Percentiles rank a stretch among this genome's conserved stretches.
These are phyloP conservation scores for Galeruca laticollis DNA, from an alignment of 2,888 invertebrate species.

Conservation along the genomic window DNA sequence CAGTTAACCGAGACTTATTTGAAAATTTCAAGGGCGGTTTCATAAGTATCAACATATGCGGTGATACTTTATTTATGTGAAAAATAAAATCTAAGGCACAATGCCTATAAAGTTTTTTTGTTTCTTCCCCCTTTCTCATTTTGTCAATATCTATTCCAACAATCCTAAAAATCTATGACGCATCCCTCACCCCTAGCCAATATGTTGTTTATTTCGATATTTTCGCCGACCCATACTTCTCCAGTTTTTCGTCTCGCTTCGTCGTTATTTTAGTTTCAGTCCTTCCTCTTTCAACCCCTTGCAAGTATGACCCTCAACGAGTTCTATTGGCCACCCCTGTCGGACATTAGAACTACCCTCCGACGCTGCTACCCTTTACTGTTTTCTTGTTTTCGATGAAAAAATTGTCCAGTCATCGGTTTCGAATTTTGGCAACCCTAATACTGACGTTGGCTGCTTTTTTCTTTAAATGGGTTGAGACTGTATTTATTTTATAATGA, in stretches of 20 bases:
- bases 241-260: slow-evolving; percentile 42
- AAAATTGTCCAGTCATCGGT: slow-evolving; percentile 53
- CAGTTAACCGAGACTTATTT: too few species aligned
- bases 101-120: neutral
- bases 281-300: slow-evolving; percentile 54
- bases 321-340: slow-evolving; percentile 58
- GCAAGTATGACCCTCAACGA: slow-evolving; percentile 57
- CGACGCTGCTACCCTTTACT: slow-evolving; percentile 58
- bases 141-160: slow-evolving; percentile 24
- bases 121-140: slow-evolving; percentile 4
- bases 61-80: neutral
- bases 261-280: slow-evolving; percentile 45
- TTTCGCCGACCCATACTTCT: slow-evolving; percentile 51
- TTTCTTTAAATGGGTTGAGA: slow-evolving; percentile 14
- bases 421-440: slow-evolving; percentile 35
- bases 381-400: slow-evolving; percentile 52
- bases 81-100: neutral
- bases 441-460: slow-evolving; percentile 24
- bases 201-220: slow-evolving; percentile 51
- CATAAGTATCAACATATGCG: too few species aligned
- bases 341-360: slow-evolving; percentile 61
- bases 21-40: too few species aligned
- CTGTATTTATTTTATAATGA: neutral
- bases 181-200: slow-evolving; percentile 49
- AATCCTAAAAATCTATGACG: slow-evolving; percentile 41